Conservation (phyloP, 1,140 invertebrate genomes). For the Trissolcus basalis region DNA sequence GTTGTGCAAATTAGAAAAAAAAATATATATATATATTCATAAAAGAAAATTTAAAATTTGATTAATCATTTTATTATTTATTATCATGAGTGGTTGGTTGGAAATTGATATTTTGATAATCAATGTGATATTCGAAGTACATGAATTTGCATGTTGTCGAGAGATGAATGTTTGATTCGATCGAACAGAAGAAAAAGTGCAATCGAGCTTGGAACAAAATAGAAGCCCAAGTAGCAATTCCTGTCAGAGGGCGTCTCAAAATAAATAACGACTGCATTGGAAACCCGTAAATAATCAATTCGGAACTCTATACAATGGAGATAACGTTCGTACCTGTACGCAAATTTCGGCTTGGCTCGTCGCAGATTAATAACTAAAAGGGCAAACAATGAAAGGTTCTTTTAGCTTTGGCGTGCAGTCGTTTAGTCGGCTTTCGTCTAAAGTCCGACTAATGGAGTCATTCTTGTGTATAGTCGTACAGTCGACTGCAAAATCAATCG, state of each 20-base stretch:
- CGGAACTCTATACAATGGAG: conserved; percentile 54
- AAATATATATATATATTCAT: too few species aligned
- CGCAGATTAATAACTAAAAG: conserved; percentile 57
- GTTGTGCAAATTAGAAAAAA: background rate
- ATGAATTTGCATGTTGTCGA: too few species aligned
- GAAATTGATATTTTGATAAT: too few species aligned
- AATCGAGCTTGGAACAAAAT: too few species aligned
- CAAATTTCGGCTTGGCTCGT: conserved; percentile 50
- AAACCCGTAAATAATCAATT: conserved; percentile 57
- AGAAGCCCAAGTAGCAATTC: conserved; percentile 17
- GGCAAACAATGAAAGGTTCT: conserved; percentile 54
- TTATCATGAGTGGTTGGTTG: too few species aligned
- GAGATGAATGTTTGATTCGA: too few species aligned
- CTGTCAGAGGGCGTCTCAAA: conserved; percentile 44
- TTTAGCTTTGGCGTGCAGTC: conserved; percentile 53
- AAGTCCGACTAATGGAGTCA: conserved; percentile 74
- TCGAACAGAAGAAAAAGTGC: too few species aligned
- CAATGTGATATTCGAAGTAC: too few species aligned
- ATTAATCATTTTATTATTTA: too few species aligned
- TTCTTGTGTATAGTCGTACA: conserved; percentile 61
- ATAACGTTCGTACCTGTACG: conserved; percentile 50
- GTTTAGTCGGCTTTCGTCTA: conserved; percentile 63
- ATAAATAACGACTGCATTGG: conserved; percentile 55
- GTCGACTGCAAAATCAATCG: conserved; percentile 64
- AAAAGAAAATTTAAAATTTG: too few species aligned